Evolutionary conservation across 2,797 vertebrate genomes (phyloP), one percentile per base, ranked within the genome.

Genomic region (Neopelma chrysocephalum): DNA sequence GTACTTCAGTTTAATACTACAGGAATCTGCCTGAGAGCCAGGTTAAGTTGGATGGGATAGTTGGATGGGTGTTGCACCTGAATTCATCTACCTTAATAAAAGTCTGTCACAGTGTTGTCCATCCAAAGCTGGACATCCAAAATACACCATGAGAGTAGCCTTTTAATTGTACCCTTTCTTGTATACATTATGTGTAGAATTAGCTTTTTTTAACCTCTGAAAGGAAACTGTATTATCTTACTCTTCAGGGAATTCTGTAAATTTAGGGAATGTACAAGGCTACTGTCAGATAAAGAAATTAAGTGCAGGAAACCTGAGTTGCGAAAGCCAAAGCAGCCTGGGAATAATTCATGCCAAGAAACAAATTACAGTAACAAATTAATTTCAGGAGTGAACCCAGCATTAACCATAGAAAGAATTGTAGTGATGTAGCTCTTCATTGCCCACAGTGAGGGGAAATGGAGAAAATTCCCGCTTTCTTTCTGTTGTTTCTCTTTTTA

Each of bases 261-360:
- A 53, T 84, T 50, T 57, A 84, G 73, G 38, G 51, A 84, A 77
- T 31, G 36, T 75, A 16, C 29, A 36, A 71, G 36, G 66, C 51
- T 92, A 23, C 60, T 73, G 58, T 51, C 73, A 89, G 73, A 82
- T 93, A 72, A 89, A 89, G 88, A 95, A 96, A 87, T 73, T 73
- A 84, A 71, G 45, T 68, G 34, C 64, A 61, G 76, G 77, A 94
- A 93, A 87, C 86, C 18, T 64, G 56, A 89, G 54, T 70, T 92
- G 56, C 61, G 60, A 51, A 79, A 90, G 66, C 85, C 6, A 12
- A 61, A 89, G 45, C 60, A 93, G n/a, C 68, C 23, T 92, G 80
- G 64, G 73, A 84, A 65, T 95, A 94, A 96, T 93, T 96, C 64
- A 29, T 87, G 90, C 91, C 91, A 94, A 82, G 80, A 88, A 96